Percentiles rank a stretch among this genome's conserved stretches.
phyloP scores from a whole-genome alignment of 2,797 vertebrate species.

The Vultur gryphus region DNA sequence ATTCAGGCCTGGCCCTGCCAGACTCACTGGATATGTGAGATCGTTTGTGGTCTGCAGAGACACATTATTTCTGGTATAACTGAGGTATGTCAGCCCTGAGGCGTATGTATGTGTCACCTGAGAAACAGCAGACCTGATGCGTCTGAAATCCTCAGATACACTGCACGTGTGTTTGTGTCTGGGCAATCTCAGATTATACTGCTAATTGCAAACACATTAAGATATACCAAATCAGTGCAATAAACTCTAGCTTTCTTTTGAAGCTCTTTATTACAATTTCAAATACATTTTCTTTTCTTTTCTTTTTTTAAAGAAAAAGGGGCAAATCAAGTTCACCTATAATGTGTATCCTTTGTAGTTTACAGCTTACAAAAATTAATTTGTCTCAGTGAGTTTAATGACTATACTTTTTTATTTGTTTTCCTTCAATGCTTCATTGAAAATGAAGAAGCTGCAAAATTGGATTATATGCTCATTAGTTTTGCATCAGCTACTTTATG shows the following conservation, averaged over 20 bases:
- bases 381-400: conserved; percentile 24
- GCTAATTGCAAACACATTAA: not conserved
- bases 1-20: not conserved
- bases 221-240: not conserved
- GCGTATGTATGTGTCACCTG: accelerated
- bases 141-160: not conserved
- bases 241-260: not conserved
- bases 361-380: conserved; percentile 12
- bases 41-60: not conserved
- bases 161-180: not conserved
- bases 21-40: accelerated
- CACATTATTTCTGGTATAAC: accelerated
- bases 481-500: not conserved
- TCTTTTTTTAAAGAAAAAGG: not conserved
- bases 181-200: not conserved
- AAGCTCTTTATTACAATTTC: not conserved
- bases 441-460: conserved; percentile 21
- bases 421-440: not conserved
- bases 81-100: not conserved
- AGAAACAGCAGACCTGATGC: not conserved
- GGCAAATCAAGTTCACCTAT: not conserved
- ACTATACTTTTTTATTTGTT: conserved; percentile 23
- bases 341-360: not conserved
- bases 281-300: not conserved
- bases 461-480: conserved; percentile 52